phyloP scores from a whole-genome alignment of 2,888 invertebrate species.

The Carabus problematicus region DNA sequence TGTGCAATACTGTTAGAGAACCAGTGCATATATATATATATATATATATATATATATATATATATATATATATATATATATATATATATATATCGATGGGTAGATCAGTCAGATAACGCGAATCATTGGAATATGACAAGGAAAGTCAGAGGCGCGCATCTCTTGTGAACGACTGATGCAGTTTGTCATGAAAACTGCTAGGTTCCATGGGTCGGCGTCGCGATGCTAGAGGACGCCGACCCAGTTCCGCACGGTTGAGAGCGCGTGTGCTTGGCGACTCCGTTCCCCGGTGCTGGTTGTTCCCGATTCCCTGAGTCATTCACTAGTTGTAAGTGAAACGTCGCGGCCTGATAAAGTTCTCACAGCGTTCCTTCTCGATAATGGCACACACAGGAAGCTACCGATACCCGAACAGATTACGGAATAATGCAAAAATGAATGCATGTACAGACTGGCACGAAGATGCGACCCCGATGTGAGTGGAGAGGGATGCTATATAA shows the following conservation, averaged over 20 bases:
- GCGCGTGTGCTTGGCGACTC: too few relatives aligned
- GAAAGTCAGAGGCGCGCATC: too few relatives aligned
- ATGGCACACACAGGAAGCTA: constrained; percentile 20
- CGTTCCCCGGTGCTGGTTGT: too few relatives aligned
- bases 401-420: constrained; percentile 30
- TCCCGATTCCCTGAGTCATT: too few relatives aligned
- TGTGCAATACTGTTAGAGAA: too few relatives aligned
- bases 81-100: too few relatives aligned
- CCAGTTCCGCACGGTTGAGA: constrained; percentile 15
- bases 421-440: constrained; percentile 35
- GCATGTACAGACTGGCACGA: constrained; percentile 25
- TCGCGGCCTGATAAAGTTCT: neutral
- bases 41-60: too few relatives aligned
- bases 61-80: too few relatives aligned
- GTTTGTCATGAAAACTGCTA: constrained; percentile 21
- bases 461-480: neutral
- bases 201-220: neutral
- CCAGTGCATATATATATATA: too few relatives aligned
- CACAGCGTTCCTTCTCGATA: neutral
- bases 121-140: neutral
- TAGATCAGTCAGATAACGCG: neutral
- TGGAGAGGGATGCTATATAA: neutral
- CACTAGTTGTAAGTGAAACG: too few relatives aligned
- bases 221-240: constrained; percentile 13
- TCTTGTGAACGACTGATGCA: constrained; percentile 2